Evolutionary conservation across 2,797 vertebrate genomes (phyloP), one percentile per base, ranked within the genome.

Genomic region (Periparus ater): DNA sequence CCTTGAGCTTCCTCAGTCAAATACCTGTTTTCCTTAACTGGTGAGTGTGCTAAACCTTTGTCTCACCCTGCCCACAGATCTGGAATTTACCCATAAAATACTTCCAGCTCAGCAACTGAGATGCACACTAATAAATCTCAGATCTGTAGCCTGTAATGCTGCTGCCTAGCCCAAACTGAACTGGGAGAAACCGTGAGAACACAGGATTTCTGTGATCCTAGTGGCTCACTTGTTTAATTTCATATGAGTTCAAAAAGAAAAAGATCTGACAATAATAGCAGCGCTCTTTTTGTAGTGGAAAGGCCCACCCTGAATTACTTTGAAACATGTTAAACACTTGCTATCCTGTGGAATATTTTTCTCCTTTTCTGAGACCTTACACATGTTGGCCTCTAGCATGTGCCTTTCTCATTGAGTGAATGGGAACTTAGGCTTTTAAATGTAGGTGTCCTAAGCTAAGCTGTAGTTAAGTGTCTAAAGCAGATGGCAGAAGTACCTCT

Each of bases 401-500:
- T 95, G 83, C 67, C 88, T 88, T 95, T 78, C 70, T 78, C 88
- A 38, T 86, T 81, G 72, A 48, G 62, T 83, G 60, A 86, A 58
- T 42, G 44, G 29, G 62, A 88, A 68, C 40, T 50, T 44, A 17
- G 42, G 61, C 53, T 88, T 88, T 85, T 83, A 89, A 77, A 88
- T 68, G 58, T 84, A 90, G 75, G 82, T 94, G 81, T 83, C 76
- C 54, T 93, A 75, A 94, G 54, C 48, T 70, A 74, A 81, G 80
- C 66, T 91, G 73, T 65, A 93, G 88, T 88, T 95, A 88, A 96
- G 94, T 81, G 53, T 87, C 83, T 87, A 75, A 95, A 95, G 88
- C 96, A 96, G 95, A 95, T 96, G 96, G 91, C 90, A 94, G 77
- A 90, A 91, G 74, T 85, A 87, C 53, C 55, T 84, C 93, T 93